A percentile compares a stretch with the other conserved stretches of the same genome.
phyloP scores from a whole-genome alignment of 1,140 invertebrate genomes.

The Orussus abietinus region DNA sequence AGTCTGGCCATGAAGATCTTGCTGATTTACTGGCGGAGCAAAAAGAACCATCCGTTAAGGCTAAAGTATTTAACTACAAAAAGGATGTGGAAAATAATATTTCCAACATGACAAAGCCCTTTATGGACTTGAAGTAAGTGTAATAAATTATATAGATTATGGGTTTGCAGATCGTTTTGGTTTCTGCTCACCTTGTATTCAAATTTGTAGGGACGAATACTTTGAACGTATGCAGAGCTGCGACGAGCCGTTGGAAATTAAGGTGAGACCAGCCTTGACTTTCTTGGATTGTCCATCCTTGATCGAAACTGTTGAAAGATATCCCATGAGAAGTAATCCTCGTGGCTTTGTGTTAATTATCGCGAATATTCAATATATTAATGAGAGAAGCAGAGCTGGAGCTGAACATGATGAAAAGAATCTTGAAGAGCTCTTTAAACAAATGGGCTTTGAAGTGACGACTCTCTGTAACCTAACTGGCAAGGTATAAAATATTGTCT shows the following conservation, averaged over 20 bases:
- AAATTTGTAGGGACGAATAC: conserved; percentile 21
- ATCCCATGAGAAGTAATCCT: conserved; percentile 54
- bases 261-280: conserved; percentile 36
- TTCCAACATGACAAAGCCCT: conserved; percentile 3
- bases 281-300: conserved; percentile 33
- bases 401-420: conserved; percentile 53
- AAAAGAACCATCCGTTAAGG: neutral
- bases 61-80: conserved; percentile 8
- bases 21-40: conserved; percentile 27
- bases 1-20: conserved; percentile 27
- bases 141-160: neutral
- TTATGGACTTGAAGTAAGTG: conserved; percentile 12
- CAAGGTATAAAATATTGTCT: conserved; percentile 26
- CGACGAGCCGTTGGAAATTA: conserved; percentile 27
- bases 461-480: conserved; percentile 43
- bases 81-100: conserved; percentile 5
- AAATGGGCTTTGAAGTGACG: conserved; percentile 56
- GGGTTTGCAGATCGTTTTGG: neutral
- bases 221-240: conserved; percentile 25
- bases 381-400: conserved; percentile 39
- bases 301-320: conserved; percentile 32
- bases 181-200: conserved; percentile 5
- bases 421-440: conserved; percentile 50
- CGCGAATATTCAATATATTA: conserved; percentile 49
- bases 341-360: conserved; percentile 59